These are phyloP conservation scores for Fragum whitleyi DNA, from an alignment of 2,888 invertebrate species.

Conservation along the genomic window DNA sequence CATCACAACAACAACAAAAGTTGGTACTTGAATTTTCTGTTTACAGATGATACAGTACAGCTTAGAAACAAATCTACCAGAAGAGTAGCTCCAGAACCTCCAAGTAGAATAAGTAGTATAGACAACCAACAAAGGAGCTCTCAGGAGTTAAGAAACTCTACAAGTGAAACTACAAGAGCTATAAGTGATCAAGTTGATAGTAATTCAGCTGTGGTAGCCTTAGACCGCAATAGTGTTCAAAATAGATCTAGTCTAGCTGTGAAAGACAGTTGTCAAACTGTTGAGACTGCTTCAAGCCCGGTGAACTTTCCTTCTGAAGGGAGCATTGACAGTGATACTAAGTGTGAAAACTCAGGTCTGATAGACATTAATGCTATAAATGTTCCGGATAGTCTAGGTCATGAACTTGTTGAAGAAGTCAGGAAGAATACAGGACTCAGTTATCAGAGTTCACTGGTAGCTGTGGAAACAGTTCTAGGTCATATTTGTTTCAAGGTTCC, in stretches of 20 bases:
- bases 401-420: constrained; percentile 77
- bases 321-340: background rate
- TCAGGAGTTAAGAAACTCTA: background rate
- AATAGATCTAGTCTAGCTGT: background rate
- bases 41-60: constrained; percentile 1
- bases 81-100: constrained; percentile 54
- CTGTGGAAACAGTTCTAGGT: constrained; percentile 78
- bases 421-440: constrained; percentile 79
- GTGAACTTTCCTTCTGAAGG: constrained; percentile 34
- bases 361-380: constrained; percentile 50
- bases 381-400: constrained; percentile 71
- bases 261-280: constrained; percentile 3
- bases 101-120: constrained; percentile 19
- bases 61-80: constrained; percentile 31
- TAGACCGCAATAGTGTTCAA: background rate
- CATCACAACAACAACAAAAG: no score
- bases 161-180: background rate
- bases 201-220: background rate
- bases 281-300: constrained; percentile 47
- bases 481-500: constrained; percentile 74
- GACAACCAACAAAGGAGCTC: background rate
- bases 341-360: constrained; percentile 15
- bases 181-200: background rate
- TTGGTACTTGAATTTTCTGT: no score
- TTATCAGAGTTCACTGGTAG: constrained; percentile 77